These are phyloP conservation scores for Bhutanitis thaidina DNA, from an alignment of 2,888 invertebrate genomes.

Conservation along the genomic window DNA sequence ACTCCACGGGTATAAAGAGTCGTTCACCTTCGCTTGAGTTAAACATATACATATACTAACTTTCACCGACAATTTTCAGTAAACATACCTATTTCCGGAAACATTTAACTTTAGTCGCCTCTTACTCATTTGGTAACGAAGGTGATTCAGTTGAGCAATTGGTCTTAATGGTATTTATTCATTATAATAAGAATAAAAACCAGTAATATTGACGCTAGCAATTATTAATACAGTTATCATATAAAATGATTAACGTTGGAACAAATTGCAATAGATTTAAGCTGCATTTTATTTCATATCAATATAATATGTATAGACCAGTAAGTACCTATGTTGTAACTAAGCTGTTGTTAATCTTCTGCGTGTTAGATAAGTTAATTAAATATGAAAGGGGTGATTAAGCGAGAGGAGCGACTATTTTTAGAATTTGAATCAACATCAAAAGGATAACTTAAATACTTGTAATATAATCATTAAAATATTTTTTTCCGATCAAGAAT, in stretches of 20 bases:
- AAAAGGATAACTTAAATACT: no score
- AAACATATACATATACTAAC: slow-evolving; percentile 39
- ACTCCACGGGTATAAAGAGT: slow-evolving; percentile 13
- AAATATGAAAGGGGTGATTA: no score
- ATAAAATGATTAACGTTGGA: slow-evolving; percentile 22
- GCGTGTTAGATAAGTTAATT: no score
- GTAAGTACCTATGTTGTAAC: no score
- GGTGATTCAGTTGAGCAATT: slow-evolving; percentile 47
- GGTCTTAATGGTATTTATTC: slow-evolving; percentile 24
- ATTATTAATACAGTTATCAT: slow-evolving; percentile 1
- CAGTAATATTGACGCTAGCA: neutral
- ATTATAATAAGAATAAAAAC: slow-evolving; percentile 15
- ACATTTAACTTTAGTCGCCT: slow-evolving; percentile 46
- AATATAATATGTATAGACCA: no score
- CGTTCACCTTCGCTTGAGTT: slow-evolving; percentile 46
- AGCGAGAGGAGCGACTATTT: no score
- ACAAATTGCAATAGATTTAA: slow-evolving; percentile 8
- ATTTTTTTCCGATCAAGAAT: no score
- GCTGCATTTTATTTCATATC: no score
- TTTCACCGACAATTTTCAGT: slow-evolving; percentile 60
- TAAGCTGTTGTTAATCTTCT: no score
- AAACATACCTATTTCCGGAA: slow-evolving; percentile 64
- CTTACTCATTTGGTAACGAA: slow-evolving; percentile 54
- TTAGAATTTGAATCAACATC: no score
- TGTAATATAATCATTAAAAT: no score